phyloP scores from a whole-genome alignment of 2,888 invertebrate species.

The Panopea generosa region DNA sequence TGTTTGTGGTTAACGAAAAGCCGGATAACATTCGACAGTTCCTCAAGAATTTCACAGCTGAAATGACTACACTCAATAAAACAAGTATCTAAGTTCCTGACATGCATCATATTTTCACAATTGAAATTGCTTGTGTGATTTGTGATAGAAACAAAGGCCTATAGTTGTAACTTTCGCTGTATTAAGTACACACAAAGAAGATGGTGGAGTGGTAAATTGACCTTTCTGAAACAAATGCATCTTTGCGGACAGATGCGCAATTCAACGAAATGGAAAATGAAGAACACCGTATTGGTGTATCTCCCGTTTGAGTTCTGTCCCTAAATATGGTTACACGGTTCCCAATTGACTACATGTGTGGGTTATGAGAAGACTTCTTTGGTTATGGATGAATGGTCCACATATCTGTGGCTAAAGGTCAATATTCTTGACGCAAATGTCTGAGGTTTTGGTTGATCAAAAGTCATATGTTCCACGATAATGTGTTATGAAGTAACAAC shows the following conservation, averaged over 20 bases:
- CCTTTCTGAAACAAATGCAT: constrained; percentile 52
- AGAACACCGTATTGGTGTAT: constrained; percentile 59
- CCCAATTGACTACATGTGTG: constrained; percentile 76
- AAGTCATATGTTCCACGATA: constrained; percentile 62
- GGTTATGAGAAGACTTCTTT: constrained; percentile 73
- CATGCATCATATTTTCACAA: too few relatives aligned
- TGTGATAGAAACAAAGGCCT: too few relatives aligned
- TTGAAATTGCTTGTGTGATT: too few relatives aligned
- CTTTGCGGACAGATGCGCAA: constrained; percentile 47
- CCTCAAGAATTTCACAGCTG: too few relatives aligned
- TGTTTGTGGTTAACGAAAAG: too few relatives aligned
- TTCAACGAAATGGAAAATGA: constrained; percentile 58
- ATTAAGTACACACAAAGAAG: constrained; percentile 32
- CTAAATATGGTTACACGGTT: constrained; percentile 73
- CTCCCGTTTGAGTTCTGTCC: constrained; percentile 41
- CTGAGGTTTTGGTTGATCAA: constrained; percentile 20
- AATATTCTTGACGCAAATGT: constrained; percentile 12
- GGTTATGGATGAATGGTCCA: constrained; percentile 71
- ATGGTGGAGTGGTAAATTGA: constrained; percentile 46
- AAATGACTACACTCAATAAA: too few relatives aligned
- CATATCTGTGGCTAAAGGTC: constrained; percentile 37
- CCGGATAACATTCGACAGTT: too few relatives aligned
- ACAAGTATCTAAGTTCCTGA: too few relatives aligned
- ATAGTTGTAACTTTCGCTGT: constrained; percentile 35
- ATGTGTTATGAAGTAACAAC: constrained; percentile 70